Evolutionary conservation across 2,888 invertebrate genomes (phyloP).

Genomic region (Malthinus seriepunctatus): DNA sequence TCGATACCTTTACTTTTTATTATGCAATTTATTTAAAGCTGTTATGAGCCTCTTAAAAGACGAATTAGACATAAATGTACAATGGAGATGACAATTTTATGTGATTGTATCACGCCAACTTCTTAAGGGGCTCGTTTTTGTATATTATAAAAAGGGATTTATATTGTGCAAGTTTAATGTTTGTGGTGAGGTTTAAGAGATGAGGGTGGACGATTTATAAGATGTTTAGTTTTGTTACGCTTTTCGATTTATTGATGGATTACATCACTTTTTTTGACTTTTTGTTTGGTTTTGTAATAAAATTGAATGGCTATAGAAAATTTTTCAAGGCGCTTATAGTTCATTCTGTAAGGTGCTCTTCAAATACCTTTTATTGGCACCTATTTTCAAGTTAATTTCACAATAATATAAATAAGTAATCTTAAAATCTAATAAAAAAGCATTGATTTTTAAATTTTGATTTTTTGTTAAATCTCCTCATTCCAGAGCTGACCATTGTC

Average conservation of each 20-base stretch:
- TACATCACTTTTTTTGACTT: slow-evolving; percentile 2
- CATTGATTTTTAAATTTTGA: too few relatives aligned
- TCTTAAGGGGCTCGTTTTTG: slow-evolving; percentile 26
- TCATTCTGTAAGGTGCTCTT: too few relatives aligned
- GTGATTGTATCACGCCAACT: slow-evolving; percentile 31
- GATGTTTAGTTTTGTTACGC: slow-evolving; percentile 8
- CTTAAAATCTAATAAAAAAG: too few relatives aligned
- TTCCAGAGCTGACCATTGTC: too few relatives aligned
- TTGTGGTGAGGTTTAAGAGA: too few relatives aligned
- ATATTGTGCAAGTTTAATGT: slow-evolving; percentile 11
- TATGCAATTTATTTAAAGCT: slow-evolving; percentile 16
- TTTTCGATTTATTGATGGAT: slow-evolving; percentile 12
- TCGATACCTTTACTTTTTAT: slow-evolving; percentile 29
- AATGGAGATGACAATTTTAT: slow-evolving; percentile 17
- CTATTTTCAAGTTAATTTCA: too few relatives aligned
- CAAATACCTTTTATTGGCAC: too few relatives aligned
- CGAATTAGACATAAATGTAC: slow-evolving; percentile 11
- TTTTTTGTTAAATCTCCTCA: too few relatives aligned
- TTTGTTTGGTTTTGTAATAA: background rate
- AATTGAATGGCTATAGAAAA: background rate
- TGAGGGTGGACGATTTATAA: slow-evolving; percentile 8
- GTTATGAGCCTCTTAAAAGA: slow-evolving; percentile 13
- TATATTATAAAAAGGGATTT: slow-evolving; percentile 10
- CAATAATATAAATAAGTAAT: too few relatives aligned
- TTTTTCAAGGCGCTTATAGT: too few relatives aligned